Evolutionary conservation across 2,888 invertebrate species (phyloP).

Genomic region (Drosophila helvetica): DNA sequence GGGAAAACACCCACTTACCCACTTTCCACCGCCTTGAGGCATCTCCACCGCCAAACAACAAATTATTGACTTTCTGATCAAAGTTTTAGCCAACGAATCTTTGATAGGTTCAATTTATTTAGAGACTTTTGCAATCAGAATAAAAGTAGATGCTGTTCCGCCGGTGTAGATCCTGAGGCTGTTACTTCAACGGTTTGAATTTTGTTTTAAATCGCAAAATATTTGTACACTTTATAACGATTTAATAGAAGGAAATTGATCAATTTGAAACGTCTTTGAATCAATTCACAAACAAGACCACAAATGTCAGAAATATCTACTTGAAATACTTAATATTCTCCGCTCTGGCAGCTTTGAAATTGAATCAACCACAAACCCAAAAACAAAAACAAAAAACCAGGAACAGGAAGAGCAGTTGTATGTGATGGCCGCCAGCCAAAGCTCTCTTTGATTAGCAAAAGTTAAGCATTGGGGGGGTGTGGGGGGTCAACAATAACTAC

Average conservation of each 20-base stretch:
- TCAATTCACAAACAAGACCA: conserved; percentile 18
- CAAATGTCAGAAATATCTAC: conserved; percentile 7
- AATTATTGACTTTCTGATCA: conserved; percentile 18
- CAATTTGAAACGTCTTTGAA: conserved; percentile 27
- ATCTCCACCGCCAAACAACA: neutral
- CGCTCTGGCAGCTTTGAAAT: conserved; percentile 31
- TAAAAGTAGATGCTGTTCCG: no score
- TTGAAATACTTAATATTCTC: conserved; percentile 18
- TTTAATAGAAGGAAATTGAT: neutral
- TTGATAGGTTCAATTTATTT: conserved; percentile 10
- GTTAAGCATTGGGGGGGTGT: conserved; percentile 7
- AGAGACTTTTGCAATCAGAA: neutral
- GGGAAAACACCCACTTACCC: neutral
- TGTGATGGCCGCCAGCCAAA: neutral
- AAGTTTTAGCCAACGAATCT: neutral
- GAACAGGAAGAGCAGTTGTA: neutral
- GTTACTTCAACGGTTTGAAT: no score
- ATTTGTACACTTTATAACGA: no score
- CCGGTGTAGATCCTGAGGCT: no score
- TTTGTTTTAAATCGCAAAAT: neutral
- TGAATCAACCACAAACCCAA: conserved; percentile 21
- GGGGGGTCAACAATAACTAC: conserved; percentile 21
- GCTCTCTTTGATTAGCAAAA: conserved; percentile 32
- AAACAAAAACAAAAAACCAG: conserved; percentile 15
- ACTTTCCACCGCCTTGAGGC: neutral